Evolutionary conservation across 2,797 vertebrate species (phyloP).

Genomic region (Bradypodion pumilum): DNA sequence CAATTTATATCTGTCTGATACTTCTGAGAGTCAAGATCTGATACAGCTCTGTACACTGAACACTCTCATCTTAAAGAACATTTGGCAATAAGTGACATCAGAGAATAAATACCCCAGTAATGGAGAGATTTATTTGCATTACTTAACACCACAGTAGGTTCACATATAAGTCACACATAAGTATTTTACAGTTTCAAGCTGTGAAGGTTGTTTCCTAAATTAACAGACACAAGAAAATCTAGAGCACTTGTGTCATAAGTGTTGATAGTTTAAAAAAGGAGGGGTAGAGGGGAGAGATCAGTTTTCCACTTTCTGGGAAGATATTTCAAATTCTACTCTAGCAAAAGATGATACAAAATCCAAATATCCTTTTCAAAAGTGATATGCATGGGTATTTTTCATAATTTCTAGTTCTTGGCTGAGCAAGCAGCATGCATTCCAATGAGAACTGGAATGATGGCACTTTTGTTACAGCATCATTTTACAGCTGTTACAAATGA

Average conservation of each 20-base stretch:
- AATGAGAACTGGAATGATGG: constrained; percentile 51
- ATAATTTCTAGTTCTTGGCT: constrained; percentile 48
- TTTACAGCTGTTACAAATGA: constrained; percentile 64
- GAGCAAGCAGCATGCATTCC: constrained; percentile 55
- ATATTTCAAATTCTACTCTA: constrained; percentile 24
- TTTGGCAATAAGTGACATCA: constrained; percentile 1
- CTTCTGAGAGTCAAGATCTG: background rate
- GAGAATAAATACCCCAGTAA: constrained; percentile 3
- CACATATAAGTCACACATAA: background rate
- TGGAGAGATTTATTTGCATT: background rate
- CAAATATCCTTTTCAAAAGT: constrained; percentile 48
- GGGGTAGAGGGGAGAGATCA: background rate
- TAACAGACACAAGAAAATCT: background rate
- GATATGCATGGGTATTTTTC: constrained; percentile 41
- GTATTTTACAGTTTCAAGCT: background rate
- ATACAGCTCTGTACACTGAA: background rate
- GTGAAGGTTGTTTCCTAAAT: background rate
- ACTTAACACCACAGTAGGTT: background rate
- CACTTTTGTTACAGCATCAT: constrained; percentile 59
- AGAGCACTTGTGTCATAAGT: background rate
- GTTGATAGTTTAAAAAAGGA: background rate
- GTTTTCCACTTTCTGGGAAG: background rate
- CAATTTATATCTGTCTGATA: constrained; percentile 6
- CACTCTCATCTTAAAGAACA: background rate
- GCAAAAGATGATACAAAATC: constrained; percentile 23